phyloP scores from a whole-genome alignment of 2,113 vertebrate species.

The Chloropsis cyanopogon region DNA sequence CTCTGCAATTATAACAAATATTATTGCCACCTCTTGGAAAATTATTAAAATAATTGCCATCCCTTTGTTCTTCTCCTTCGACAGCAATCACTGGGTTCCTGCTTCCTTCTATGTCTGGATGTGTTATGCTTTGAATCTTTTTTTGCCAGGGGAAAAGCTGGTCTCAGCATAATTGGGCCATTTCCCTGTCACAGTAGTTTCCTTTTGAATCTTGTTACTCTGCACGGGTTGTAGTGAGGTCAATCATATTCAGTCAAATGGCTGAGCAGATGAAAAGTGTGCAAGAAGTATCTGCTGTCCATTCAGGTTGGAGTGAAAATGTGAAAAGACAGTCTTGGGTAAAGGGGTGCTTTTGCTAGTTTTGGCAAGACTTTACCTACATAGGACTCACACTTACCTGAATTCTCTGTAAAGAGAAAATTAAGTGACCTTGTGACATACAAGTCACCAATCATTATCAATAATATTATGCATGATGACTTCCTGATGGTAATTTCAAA shows the following conservation, averaged over 20 bases:
- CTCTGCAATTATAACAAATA: conserved; percentile 59
- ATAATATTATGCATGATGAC: not conserved
- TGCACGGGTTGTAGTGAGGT: conserved; percentile 61
- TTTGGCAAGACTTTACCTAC: not conserved
- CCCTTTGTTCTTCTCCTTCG: conserved; percentile 66
- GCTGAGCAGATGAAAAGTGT: conserved; percentile 56
- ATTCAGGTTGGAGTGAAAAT: not conserved
- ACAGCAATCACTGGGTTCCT: conserved; percentile 23
- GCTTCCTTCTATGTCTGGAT: conserved; percentile 52
- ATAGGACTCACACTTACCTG: not conserved
- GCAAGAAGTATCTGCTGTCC: conserved; percentile 12
- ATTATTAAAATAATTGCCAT: conserved; percentile 72
- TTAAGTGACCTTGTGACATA: not conserved
- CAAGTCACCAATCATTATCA: not conserved
- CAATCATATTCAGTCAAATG: conserved; percentile 70
- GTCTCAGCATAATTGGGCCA: conserved; percentile 71
- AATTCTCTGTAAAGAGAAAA: not conserved
- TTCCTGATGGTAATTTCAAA: not conserved
- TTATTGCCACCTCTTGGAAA: conserved; percentile 45
- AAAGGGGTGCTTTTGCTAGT: not conserved
- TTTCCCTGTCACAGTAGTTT: conserved; percentile 72
- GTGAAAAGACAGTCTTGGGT: not conserved
- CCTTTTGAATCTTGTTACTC: conserved; percentile 71
- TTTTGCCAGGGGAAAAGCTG: conserved; percentile 62
- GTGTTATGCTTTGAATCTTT: conserved; percentile 47